These are phyloP conservation scores for Cichladusa arquata DNA, from an alignment of 2,113 vertebrate genomes.

Conservation along the genomic window DNA sequence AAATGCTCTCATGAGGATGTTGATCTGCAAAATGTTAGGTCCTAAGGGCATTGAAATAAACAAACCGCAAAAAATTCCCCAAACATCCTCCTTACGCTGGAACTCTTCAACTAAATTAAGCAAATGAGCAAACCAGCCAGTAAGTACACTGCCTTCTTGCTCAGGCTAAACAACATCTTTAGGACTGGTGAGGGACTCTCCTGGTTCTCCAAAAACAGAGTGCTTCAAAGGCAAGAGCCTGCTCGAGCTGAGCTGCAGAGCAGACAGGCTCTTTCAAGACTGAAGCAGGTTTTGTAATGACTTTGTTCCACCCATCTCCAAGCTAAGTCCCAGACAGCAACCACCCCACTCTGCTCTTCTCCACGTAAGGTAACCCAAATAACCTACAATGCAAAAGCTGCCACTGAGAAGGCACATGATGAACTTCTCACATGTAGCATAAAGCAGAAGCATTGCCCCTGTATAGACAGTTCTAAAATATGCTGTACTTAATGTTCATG, in stretches of 20 bases:
- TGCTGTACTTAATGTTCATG: background rate
- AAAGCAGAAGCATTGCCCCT: background rate
- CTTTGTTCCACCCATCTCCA: background rate
- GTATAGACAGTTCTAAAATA: background rate
- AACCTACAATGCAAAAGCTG: background rate
- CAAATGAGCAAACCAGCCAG: background rate
- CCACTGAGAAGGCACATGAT: background rate
- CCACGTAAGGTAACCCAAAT: background rate
- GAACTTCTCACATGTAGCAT: background rate
- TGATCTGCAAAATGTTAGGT: conserved; percentile 30
- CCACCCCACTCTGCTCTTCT: background rate
- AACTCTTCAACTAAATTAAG: conserved; percentile 26
- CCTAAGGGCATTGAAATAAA: conserved; percentile 36
- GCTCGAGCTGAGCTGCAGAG: background rate
- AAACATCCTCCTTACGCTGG: background rate
- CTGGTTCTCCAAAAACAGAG: background rate
- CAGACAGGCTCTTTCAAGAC: background rate
- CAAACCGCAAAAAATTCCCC: conserved; percentile 9
- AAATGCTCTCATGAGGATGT: conserved; percentile 17
- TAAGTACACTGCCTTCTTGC: background rate
- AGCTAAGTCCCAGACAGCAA: background rate
- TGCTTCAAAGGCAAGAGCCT: background rate
- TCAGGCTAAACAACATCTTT: background rate
- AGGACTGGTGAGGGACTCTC: background rate
- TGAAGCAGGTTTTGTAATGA: background rate